phyloP scores from a whole-genome alignment of 2,113 vertebrate species.

The Seriola quinqueradiata region DNA sequence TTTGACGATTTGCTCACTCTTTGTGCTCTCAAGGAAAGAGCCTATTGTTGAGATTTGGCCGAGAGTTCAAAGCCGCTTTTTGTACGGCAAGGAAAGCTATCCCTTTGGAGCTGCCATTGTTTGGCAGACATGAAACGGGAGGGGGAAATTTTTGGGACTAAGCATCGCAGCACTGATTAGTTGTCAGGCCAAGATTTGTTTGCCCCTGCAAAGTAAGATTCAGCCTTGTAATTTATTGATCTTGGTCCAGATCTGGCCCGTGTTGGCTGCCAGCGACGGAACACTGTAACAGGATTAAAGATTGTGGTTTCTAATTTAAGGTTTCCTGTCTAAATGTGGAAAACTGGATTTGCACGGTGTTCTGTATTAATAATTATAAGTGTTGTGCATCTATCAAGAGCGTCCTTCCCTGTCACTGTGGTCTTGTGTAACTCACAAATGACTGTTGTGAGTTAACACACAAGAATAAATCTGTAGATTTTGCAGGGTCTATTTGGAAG shows the following conservation, averaged over 20 bases:
- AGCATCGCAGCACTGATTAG: conserved; percentile 30
- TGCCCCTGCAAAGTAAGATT: conserved; percentile 36
- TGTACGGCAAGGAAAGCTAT: background rate
- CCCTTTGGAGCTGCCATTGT: conserved; percentile 26
- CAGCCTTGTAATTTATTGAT: conserved; percentile 63
- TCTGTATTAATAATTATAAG: conserved; percentile 46
- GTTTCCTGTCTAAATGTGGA: conserved; percentile 33
- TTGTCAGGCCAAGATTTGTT: conserved; percentile 48
- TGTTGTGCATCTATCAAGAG: conserved; percentile 31
- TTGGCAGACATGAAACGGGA: conserved; percentile 35
- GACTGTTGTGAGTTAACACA: background rate
- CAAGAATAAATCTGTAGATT: too few relatives aligned
- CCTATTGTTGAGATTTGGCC: conserved; percentile 58
- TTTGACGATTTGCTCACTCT: conserved; percentile 35
- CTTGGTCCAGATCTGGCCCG: conserved; percentile 44
- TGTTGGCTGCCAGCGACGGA: conserved; percentile 46
- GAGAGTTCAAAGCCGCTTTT: conserved; percentile 8
- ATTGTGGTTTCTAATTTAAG: conserved; percentile 60
- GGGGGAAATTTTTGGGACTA: conserved; percentile 2
- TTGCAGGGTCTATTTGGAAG: too few relatives aligned
- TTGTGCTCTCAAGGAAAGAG: conserved; percentile 18
- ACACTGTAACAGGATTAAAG: conserved; percentile 57
- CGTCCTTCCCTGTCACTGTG: background rate
- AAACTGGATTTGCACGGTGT: conserved; percentile 43
- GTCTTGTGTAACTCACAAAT: background rate